Evolutionary conservation across 2,888 invertebrate genomes (phyloP), one percentile per base, ranked within the genome.

Genomic region (Cantharis rustica): DNA sequence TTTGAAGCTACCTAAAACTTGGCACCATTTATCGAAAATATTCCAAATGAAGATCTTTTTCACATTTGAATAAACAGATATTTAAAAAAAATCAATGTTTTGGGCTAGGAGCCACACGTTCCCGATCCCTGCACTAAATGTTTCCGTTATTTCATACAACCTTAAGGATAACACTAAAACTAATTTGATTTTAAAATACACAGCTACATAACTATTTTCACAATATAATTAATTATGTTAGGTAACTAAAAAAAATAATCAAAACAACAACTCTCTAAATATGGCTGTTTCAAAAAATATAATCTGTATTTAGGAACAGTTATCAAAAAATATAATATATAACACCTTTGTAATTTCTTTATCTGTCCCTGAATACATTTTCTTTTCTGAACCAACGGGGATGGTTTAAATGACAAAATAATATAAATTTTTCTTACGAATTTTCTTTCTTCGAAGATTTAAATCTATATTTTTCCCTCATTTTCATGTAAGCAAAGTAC

Each of bases 401-500:
- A 31, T 13, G 13, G 5, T 23, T 23, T 9, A 23, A 5, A 5
- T 20, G 4, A 20, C 20, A n/a, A n/a, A 27, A 9, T n/a, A 47
- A 47, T n/a, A n/a, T 5, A 47, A 47, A n/a, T 47, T 47, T 47
- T 7, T 47, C 47, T 47, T 47, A 47, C 47, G 2, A n/a, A n/a
- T n/a, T 47, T 13, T 47, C 47, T 47, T n/a, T 47, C 7, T 47
- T 47, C 2, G 7, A 47, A n/a, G 47, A n/a, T 47, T 47, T n/a
- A 47, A 47, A 47, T 47, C 47, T n/a, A 47, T 47, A 47, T n/a
- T 47, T 47, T n/a, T 47, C 47, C 2, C 47, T 47, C 47, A 47
- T 47, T 47, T 83, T 80, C 86, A 86, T 86, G 83, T 84, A 85
- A 62, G 85, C 83, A 79, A 86, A 86, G 79, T 86, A 86, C 86